Evolutionary conservation across 1,140 invertebrate species (phyloP).

Genomic region (Camponotus floridanus): DNA sequence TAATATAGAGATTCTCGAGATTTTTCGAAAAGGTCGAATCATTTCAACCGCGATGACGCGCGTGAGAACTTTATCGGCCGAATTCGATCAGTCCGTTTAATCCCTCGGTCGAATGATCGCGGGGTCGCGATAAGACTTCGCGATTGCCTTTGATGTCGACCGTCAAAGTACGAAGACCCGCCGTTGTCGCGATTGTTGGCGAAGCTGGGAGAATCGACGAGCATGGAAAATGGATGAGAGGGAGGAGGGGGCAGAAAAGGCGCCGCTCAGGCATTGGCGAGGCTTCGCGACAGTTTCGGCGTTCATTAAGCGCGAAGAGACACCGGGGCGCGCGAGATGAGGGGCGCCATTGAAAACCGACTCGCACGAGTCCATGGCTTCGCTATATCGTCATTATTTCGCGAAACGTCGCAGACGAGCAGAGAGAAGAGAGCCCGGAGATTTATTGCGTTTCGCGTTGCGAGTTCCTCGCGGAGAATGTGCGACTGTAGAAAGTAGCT

Average conservation of each 20-base stretch:
- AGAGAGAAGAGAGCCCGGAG: slow-evolving; percentile 7
- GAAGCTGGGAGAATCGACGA: slow-evolving; percentile 37
- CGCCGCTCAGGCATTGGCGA: slow-evolving; percentile 14
- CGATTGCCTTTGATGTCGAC: slow-evolving; percentile 69
- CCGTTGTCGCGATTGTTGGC: slow-evolving; percentile 68
- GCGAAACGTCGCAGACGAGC: slow-evolving; percentile 7
- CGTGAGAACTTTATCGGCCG: background rate
- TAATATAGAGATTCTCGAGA: background rate
- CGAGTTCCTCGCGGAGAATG: slow-evolving; percentile 50
- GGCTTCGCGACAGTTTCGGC: slow-evolving; percentile 71
- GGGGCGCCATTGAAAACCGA: slow-evolving; percentile 55
- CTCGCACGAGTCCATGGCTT: slow-evolving; percentile 43
- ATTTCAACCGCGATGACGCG: background rate
- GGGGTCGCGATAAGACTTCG: slow-evolving; percentile 67
- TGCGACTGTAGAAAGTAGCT: slow-evolving; percentile 46
- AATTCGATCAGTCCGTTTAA: slow-evolving; percentile 59
- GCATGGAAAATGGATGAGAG: background rate
- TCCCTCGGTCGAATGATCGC: slow-evolving; percentile 63
- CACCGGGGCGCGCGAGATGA: slow-evolving; percentile 40
- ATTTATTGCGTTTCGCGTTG: slow-evolving; percentile 51
- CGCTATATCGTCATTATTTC: slow-evolving; percentile 8
- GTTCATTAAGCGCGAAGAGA: slow-evolving; percentile 69
- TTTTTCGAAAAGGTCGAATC: background rate
- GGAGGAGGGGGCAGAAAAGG: slow-evolving; percentile 21
- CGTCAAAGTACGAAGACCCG: slow-evolving; percentile 18